phyloP scores from a whole-genome alignment of 1,140 invertebrate genomes.

The Eciton burchellii region DNA sequence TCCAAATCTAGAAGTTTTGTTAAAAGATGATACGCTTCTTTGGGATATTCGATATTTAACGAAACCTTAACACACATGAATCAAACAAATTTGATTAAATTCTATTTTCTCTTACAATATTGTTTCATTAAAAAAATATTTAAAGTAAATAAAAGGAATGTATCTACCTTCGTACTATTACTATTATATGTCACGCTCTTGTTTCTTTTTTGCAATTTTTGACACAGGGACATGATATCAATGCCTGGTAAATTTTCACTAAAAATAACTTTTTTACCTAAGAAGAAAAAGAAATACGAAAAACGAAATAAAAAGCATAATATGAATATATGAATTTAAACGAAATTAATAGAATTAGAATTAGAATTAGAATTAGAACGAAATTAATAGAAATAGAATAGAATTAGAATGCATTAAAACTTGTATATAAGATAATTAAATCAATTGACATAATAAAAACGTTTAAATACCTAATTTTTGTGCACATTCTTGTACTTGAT shows the following conservation, averaged over 20 bases:
- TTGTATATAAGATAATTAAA: slow-evolving; percentile 13
- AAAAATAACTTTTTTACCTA: slow-evolving; percentile 84
- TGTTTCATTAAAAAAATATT: slow-evolving; percentile 58
- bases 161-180: slow-evolving; percentile 76
- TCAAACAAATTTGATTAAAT: not conserved
- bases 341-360: slow-evolving; percentile 41
- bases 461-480: slow-evolving; percentile 87
- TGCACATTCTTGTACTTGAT: slow-evolving; percentile 89
- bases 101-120: not conserved
- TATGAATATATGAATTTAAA: slow-evolving; percentile 53
- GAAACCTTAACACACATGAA: slow-evolving; percentile 61
- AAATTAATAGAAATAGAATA: slow-evolving; percentile 45
- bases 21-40: slow-evolving; percentile 91
- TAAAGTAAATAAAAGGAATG: slow-evolving; percentile 62
- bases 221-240: slow-evolving; percentile 80
- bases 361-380: slow-evolving; percentile 19
- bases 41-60: slow-evolving; percentile 86
- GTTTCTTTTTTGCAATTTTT: slow-evolving; percentile 79
- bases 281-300: slow-evolving; percentile 58
- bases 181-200: slow-evolving; percentile 65
- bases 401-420: too few species aligned
- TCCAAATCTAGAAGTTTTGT: slow-evolving; percentile 91
- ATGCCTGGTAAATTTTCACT: slow-evolving; percentile 78
- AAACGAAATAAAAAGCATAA: slow-evolving; percentile 63
- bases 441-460: slow-evolving; percentile 4